Base-by-base conservation (phyloP, 2,888 invertebrate genomes). In the Harmothoe impar region DNA sequence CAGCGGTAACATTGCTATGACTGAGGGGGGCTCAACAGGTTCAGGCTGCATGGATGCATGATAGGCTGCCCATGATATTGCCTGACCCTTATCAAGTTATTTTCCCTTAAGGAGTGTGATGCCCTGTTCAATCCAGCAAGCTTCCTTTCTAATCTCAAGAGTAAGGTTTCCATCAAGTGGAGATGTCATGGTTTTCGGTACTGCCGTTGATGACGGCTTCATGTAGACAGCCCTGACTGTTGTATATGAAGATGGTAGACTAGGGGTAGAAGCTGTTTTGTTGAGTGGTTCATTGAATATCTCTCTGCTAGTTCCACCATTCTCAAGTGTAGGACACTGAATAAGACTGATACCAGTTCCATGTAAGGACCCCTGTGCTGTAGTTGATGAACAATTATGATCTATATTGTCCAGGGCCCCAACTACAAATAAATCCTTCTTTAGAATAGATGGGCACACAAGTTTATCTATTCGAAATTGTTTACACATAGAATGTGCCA, bases 261-360 rank as follows among this genome's bases (percentile, higher is more conserved):
- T 3, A 51, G 85, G 85, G 43, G 23, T 85, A 25, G 43, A 23
- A 43, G 51, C 12, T 35, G 43, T 51, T 5, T 43, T 15, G 43
- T n/a, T 84, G 10, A 23, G 7, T 43, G 33, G 35, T 84, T 12
- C 5, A 35, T 10, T 35, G 84, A n/a, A 31, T 43, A 84, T 31
- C 7, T 84, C 84, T 43, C 84, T 84, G 35, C 35, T 23, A 15
- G 33, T 43, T 35, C 84, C 17, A 31, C 7, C 35, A 43, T 43
- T 84, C 84, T 84, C 84, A 84, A 20, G 7, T 31, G 35, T 84
- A 35, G 84, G 17, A 23, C 7, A 43, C 84, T 84, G 84, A 31
- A 84, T 84, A 23, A 84, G 84, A 31, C 84, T 84, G 7, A 84
- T 84, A 35, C 84, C 84, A 35, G 84, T 84, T 84, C 84, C 84